These are phyloP conservation scores for Astreopora myriophthalma DNA, from an alignment of 64 coral and sea anemone species.

Conservation along the genomic window DNA sequence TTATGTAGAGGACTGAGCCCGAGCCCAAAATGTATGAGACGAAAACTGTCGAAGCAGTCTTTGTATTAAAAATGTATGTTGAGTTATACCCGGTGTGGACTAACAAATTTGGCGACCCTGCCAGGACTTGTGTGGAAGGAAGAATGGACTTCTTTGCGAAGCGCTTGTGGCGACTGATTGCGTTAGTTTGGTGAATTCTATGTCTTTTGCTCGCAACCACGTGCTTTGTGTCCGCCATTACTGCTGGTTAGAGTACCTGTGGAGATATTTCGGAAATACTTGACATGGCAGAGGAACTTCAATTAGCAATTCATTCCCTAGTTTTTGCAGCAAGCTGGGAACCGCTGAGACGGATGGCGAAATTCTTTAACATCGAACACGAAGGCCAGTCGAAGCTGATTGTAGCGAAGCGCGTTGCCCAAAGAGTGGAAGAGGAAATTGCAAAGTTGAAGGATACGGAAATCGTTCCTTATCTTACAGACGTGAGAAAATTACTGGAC, in stretches of 20 bases:
- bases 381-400: conserved; percentile 21
- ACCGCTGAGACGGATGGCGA: not conserved
- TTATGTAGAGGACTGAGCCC: too few relatives aligned
- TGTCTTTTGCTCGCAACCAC: not conserved
- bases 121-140: not conserved
- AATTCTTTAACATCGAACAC: conserved; percentile 38
- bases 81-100: too few relatives aligned
- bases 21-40: too few relatives aligned
- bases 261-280: not conserved
- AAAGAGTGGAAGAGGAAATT: not conserved
- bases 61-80: too few relatives aligned
- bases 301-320: conserved; percentile 21
- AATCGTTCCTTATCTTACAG: conserved; percentile 36
- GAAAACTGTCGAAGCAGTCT: too few relatives aligned
- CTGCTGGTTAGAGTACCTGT: not conserved
- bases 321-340: not conserved
- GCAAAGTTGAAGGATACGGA: not conserved
- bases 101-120: conserved; percentile 2
- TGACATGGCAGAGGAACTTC: conserved; percentile 13
- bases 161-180: not conserved
- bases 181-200: not conserved
- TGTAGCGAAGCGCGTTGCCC: not conserved
- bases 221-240: not conserved
- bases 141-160: not conserved
- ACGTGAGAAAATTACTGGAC: not conserved